Evolutionary conservation across 2,888 invertebrate genomes (phyloP).

Genomic region (Diarsia dahlii): DNA sequence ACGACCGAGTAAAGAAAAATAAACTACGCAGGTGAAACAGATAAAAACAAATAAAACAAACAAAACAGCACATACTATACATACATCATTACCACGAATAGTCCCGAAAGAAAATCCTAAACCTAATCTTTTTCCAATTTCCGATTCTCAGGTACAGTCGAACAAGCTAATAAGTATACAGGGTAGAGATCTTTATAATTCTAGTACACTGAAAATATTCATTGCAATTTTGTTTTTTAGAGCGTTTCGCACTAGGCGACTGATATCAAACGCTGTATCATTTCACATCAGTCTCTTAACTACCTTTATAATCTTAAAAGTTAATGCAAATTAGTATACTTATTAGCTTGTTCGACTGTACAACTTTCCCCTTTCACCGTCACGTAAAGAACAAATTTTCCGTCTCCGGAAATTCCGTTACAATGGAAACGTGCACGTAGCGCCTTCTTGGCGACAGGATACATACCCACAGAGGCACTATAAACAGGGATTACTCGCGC

Average conservation of each 20-base stretch:
- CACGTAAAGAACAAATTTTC: background rate
- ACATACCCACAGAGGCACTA: conserved; percentile 68
- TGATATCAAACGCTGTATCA: too few relatives aligned
- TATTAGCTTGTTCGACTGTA: too few relatives aligned
- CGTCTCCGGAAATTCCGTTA: conserved; percentile 7
- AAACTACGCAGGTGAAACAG: background rate
- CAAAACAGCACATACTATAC: too few relatives aligned
- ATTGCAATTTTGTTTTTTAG: too few relatives aligned
- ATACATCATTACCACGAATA: background rate
- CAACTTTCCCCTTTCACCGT: background rate
- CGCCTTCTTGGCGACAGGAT: conserved; percentile 80
- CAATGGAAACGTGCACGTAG: conserved; percentile 73
- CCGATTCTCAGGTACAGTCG: background rate
- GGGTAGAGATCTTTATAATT: too few relatives aligned
- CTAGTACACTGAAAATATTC: too few relatives aligned
- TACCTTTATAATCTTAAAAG: too few relatives aligned
- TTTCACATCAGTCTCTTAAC: too few relatives aligned
- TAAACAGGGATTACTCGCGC: conserved; percentile 75
- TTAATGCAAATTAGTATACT: too few relatives aligned
- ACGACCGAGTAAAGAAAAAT: background rate
- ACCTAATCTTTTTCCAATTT: background rate
- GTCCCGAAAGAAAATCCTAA: background rate
- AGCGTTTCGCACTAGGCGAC: too few relatives aligned
- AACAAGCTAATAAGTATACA: too few relatives aligned
- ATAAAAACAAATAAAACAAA: too few relatives aligned